phyloP scores from a whole-genome alignment of 2,888 invertebrate genomes.

The Caenorhabditis wallacei region DNA sequence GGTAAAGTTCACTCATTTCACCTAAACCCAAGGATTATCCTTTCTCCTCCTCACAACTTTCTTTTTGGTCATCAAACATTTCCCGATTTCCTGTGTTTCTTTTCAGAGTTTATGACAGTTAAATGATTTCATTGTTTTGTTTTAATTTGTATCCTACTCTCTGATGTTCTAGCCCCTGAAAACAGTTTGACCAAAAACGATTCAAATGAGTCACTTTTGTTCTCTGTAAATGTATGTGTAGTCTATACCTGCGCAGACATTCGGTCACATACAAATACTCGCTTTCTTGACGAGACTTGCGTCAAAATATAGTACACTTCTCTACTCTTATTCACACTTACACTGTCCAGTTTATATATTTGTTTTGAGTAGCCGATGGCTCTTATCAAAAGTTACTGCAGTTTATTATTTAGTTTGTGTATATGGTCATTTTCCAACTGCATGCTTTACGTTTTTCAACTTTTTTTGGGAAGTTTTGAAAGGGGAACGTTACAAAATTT shows the following conservation, averaged over 20 bases:
- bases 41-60: conserved; percentile 6
- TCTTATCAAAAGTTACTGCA: conserved; percentile 21
- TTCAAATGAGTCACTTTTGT: conserved; percentile 41
- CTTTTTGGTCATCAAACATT: conserved; percentile 18
- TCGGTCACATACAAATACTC: conserved; percentile 50
- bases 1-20: conserved; percentile 18
- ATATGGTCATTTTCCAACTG: conserved; percentile 8
- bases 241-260: conserved; percentile 46
- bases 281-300: conserved; percentile 2
- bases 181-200: conserved; percentile 7
- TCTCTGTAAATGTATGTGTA: conserved; percentile 55
- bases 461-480: no score
- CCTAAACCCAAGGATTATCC: conserved; percentile 24
- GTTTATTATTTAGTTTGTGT: background rate
- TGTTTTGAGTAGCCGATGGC: conserved; percentile 8
- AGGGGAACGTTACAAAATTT: no score
- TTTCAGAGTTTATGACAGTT: conserved; percentile 30
- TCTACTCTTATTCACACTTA: conserved; percentile 34
- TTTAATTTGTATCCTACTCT: conserved; percentile 12
- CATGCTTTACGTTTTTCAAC: no score
- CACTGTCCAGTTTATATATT: conserved; percentile 25
- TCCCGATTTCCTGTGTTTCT: conserved; percentile 3
- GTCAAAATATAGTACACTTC: conserved; percentile 39
- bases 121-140: conserved; percentile 15
- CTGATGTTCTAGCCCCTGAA: conserved; percentile 12